These are phyloP conservation scores for Theonella swinhoei DNA, from an alignment of 37 sponge, comb jelly and placozoan genomes.

Conservation along the genomic window DNA sequence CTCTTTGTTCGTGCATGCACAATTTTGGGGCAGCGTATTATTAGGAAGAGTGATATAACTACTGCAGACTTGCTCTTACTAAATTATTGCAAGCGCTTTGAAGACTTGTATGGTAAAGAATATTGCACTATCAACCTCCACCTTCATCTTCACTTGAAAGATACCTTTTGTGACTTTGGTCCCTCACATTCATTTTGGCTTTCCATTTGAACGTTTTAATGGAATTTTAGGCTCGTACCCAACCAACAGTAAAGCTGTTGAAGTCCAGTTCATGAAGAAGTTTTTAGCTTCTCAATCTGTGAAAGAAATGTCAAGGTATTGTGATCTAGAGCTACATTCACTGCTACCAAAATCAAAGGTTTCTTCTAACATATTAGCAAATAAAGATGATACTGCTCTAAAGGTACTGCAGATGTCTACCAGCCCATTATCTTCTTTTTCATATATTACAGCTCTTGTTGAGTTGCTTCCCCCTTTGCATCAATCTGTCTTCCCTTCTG, in stretches of 20 bases:
- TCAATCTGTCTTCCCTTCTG: neutral
- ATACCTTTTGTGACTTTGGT: conserved; percentile 57
- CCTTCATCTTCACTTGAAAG: conserved; percentile 48
- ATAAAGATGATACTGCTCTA: neutral
- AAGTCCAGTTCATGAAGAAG: conserved; percentile 49
- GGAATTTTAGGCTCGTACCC: conserved; percentile 49
- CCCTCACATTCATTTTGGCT: conserved; percentile 66
- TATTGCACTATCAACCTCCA: conserved; percentile 59
- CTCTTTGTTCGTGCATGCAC: conserved; percentile 62
- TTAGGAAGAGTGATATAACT: conserved; percentile 14
- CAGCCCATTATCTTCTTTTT: neutral
- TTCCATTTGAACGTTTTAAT: conserved; percentile 61
- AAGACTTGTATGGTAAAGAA: conserved; percentile 45
- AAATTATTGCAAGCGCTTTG: conserved; percentile 28
- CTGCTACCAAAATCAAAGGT: too few species aligned
- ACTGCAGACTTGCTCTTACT: conserved; percentile 33
- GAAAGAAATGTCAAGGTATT: neutral
- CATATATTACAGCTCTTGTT: neutral
- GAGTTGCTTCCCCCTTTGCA: conserved; percentile 13
- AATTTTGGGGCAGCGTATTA: conserved; percentile 17
- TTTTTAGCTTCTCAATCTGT: conserved; percentile 7
- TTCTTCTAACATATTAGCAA: too few species aligned
- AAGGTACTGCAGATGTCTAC: neutral
- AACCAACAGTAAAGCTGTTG: conserved; percentile 45
- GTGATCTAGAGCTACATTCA: neutral